Evolutionary conservation across 2,888 invertebrate genomes (phyloP).

Genomic region (Pristionchus fissidentatus): DNA sequence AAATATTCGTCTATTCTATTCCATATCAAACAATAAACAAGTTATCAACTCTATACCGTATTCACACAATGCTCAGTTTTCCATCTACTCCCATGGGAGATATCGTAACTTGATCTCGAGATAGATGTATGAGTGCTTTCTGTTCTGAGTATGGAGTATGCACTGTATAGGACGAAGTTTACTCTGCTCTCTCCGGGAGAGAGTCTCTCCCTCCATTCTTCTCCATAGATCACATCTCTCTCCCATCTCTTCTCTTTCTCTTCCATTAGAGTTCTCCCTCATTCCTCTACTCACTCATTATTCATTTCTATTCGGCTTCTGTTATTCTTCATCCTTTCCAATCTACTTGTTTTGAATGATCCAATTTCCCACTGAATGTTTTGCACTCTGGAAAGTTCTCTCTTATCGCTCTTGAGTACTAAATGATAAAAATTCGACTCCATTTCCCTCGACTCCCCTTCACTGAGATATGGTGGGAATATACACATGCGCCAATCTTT

Average conservation of each 20-base stretch:
- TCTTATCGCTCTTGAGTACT: slow-evolving; percentile 33
- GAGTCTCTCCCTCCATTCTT: slow-evolving; percentile 18
- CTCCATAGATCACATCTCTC: slow-evolving; percentile 9
- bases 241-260: background rate
- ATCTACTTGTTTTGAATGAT: no score
- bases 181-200: slow-evolving; percentile 16
- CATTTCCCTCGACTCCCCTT: slow-evolving; percentile 11
- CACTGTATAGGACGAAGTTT: slow-evolving; percentile 21
- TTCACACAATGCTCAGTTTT: background rate
- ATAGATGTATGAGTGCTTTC: background rate
- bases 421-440: slow-evolving; percentile 36
- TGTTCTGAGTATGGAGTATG: slow-evolving; percentile 6
- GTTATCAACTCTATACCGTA: slow-evolving; percentile 3
- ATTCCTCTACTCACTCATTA: background rate
- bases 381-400: slow-evolving; percentile 29
- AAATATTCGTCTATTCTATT: slow-evolving; percentile 3
- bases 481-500: slow-evolving; percentile 17
- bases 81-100: slow-evolving; percentile 12
- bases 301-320: background rate
- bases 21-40: slow-evolving; percentile 38
- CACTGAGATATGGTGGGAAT: background rate
- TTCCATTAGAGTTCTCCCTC: background rate
- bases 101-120: background rate
- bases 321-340: background rate
- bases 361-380: background rate